Evolutionary conservation across 2,888 invertebrate genomes (phyloP).

Genomic region (Drosophila atroscutellata): DNA sequence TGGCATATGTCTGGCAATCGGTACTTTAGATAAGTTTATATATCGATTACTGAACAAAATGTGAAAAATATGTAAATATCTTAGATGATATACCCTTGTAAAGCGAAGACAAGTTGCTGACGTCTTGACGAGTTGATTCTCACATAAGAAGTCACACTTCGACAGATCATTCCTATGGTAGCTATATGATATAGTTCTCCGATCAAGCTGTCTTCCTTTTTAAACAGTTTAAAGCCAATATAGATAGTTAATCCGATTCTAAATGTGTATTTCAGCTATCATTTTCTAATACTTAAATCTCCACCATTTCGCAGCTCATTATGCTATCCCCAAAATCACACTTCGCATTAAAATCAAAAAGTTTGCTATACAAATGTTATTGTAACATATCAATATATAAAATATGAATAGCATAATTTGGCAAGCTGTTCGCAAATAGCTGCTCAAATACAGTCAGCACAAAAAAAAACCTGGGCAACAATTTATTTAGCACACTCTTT

Average conservation of each 20-base stretch:
- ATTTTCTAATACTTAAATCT: neutral
- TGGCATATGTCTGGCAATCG: neutral
- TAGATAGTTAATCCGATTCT: neutral
- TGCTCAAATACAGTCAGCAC: conserved; percentile 27
- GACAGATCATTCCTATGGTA: accelerated
- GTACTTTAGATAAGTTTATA: neutral
- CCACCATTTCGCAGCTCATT: neutral
- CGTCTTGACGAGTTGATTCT: neutral
- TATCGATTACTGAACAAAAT: neutral
- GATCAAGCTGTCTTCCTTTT: neutral
- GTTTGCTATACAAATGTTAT: neutral
- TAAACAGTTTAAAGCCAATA: neutral
- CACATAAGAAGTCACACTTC: neutral
- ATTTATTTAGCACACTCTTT: conserved; percentile 51
- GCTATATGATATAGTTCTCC: accelerated
- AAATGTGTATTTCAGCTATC: neutral
- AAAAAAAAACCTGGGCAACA: conserved; percentile 29
- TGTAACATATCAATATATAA: conserved; percentile 31
- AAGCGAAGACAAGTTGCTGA: no score
- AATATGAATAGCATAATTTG: conserved; percentile 49
- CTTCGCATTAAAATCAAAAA: neutral
- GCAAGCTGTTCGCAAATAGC: conserved; percentile 32
- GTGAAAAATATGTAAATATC: neutral
- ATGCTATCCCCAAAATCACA: neutral
- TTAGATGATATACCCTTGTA: neutral